These are phyloP conservation scores for Leptopilina clavipes DNA, from an alignment of 1,140 invertebrate species.

Conservation along the genomic window DNA sequence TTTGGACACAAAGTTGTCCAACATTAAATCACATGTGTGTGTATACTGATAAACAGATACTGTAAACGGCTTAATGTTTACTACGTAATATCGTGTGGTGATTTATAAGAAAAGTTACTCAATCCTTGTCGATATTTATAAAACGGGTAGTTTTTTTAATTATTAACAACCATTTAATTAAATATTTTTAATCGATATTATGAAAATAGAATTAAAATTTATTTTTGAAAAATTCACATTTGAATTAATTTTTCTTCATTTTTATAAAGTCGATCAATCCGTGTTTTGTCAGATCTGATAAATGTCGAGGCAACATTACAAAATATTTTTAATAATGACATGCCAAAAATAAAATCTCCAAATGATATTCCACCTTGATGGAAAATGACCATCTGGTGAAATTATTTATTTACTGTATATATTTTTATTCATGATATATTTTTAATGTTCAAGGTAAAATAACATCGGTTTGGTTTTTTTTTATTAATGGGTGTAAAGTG, in stretches of 20 bases:
- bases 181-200: too few species aligned
- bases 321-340: too few species aligned
- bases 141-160: not conserved
- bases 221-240: too few species aligned
- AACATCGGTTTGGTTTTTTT: not conserved
- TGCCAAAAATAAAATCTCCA: too few species aligned
- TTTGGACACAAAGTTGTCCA: not conserved
- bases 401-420: not conserved
- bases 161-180: not conserved
- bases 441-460: not conserved
- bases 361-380: not conserved
- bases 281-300: not conserved
- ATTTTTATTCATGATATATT: not conserved
- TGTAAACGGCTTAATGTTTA: not conserved
- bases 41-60: not conserved
- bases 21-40: not conserved
- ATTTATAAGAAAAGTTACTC: constrained; percentile 9
- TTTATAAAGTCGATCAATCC: too few species aligned
- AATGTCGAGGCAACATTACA: too few species aligned
- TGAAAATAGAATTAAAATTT: too few species aligned
- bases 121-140: not conserved
- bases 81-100: not conserved
- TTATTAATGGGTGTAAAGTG: not conserved
- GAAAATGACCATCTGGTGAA: not conserved
- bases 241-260: too few species aligned